Conservation (phyloP, 2,888 invertebrate species). For the Biston stratarius region DNA sequence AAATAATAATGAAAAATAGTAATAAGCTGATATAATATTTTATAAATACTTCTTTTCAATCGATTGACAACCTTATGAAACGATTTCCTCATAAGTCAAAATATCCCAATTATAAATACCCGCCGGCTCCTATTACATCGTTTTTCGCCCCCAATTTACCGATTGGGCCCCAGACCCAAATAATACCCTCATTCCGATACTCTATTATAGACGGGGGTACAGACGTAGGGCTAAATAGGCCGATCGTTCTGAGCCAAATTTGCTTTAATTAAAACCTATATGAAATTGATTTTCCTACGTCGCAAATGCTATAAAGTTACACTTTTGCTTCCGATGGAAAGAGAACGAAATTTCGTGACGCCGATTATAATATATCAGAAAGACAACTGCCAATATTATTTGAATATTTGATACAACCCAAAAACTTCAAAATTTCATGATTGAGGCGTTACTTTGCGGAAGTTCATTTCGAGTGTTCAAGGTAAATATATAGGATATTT, state of each 20-base stretch:
- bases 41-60: no score
- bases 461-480: no score
- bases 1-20: no score
- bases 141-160: slow-evolving; percentile 22
- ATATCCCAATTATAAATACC: background rate
- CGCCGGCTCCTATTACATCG: slow-evolving; percentile 3
- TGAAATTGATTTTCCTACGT: slow-evolving; percentile 23
- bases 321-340: slow-evolving; percentile 1
- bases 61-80: background rate
- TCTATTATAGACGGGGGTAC: background rate
- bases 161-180: slow-evolving; percentile 21
- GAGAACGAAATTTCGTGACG: background rate
- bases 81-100: background rate
- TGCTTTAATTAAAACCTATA: slow-evolving; percentile 35
- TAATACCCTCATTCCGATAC: slow-evolving; percentile 21
- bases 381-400: no score
- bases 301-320: slow-evolving; percentile 14
- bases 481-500: no score
- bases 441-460: no score
- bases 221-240: background rate
- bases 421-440: no score
- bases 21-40: no score
- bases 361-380: background rate
- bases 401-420: no score
- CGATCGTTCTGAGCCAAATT: slow-evolving; percentile 22